Conservation (phyloP, 2,797 vertebrate species). For the Cuculus canorus region DNA sequence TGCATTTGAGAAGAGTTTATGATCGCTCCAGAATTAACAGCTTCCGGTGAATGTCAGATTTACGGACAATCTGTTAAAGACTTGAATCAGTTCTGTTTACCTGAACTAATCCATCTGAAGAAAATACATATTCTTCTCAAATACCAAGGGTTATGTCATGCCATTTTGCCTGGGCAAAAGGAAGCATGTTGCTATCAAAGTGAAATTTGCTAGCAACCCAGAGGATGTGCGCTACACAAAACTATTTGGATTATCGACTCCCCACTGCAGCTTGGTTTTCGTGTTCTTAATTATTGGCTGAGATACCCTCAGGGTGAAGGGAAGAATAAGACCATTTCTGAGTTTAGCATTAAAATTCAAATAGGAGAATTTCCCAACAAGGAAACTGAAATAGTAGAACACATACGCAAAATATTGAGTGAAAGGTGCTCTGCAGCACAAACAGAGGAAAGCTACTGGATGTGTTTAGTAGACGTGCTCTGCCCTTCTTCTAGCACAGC, state of each 20-base stretch:
- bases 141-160: conserved; percentile 38
- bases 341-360: neutral
- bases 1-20: conserved; percentile 22
- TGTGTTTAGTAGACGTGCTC: neutral
- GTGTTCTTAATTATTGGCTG: conserved; percentile 5
- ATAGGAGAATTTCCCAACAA: neutral
- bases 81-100: conserved; percentile 58
- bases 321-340: neutral
- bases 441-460: neutral
- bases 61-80: conserved; percentile 63
- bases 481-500: neutral
- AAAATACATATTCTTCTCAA: conserved; percentile 5
- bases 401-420: neutral
- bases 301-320: neutral
- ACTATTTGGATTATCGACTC: neutral
- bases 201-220: conserved; percentile 50
- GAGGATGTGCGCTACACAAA: neutral
- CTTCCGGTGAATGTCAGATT: conserved; percentile 54
- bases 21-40: conserved; percentile 50
- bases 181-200: conserved; percentile 46
- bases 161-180: neutral
- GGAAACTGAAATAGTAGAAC: neutral
- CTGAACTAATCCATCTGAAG: conserved; percentile 59
- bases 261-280: neutral
- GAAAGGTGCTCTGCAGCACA: neutral